Percentiles rank a stretch among this genome's conserved stretches.
These are phyloP conservation scores for Lepus oiostolus DNA, from an alignment of 2,797 vertebrate genomes.

Conservation along the genomic window DNA sequence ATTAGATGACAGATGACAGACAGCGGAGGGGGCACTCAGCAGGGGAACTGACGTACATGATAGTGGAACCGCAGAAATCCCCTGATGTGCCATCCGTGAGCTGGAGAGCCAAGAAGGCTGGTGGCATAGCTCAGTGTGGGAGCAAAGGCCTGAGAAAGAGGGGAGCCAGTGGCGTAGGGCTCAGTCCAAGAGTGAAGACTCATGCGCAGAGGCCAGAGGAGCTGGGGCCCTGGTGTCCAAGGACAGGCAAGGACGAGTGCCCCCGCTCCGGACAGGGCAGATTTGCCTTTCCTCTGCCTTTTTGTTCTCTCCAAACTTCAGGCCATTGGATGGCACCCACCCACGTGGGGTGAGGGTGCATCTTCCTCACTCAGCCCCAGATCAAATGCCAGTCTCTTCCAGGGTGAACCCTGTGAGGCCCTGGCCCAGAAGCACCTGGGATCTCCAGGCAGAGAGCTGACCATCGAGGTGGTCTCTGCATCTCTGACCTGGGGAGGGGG, in stretches of 20 bases:
- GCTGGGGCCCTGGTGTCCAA: not conserved
- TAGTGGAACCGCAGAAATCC: not conserved
- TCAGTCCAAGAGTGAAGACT: not conserved
- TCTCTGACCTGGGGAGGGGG: not conserved
- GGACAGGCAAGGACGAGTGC: not conserved
- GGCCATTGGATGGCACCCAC: not conserved
- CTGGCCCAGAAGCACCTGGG: not conserved
- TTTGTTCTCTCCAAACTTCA: not conserved
- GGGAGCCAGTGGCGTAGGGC: not conserved
- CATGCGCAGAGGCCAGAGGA: not conserved
- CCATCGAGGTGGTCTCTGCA: not conserved
- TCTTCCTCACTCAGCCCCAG: not conserved
- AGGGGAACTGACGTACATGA: not conserved
- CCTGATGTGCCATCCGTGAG: not conserved
- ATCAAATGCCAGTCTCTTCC: not conserved
- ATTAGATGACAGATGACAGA: too few relatives aligned
- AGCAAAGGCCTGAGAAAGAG: not conserved
- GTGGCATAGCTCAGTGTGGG: not conserved
- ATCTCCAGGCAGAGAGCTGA: not conserved
- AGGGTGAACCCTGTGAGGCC: rapidly evolving
- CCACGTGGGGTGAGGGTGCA: too few relatives aligned
- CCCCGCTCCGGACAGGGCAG: not conserved
- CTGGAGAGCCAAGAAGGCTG: not conserved
- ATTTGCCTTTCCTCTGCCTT: not conserved
- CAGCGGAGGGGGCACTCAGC: too few relatives aligned